phyloP scores from a whole-genome alignment of 1,140 invertebrate species.

The Lordiphosa mommai region DNA sequence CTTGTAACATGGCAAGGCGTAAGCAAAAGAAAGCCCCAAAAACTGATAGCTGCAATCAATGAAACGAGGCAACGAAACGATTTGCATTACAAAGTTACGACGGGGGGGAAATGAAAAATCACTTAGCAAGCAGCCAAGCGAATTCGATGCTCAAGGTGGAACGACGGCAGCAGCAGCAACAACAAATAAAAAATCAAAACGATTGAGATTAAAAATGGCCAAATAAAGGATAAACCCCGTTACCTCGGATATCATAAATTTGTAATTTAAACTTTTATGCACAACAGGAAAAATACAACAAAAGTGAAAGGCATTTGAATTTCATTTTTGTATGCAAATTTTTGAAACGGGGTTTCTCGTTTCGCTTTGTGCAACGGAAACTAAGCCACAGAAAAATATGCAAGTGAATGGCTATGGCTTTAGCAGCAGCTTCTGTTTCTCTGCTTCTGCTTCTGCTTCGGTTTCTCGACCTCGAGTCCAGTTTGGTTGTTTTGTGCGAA shows the following conservation, averaged over 20 bases:
- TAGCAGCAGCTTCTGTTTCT: slow-evolving; percentile 8
- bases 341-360: slow-evolving; percentile 56
- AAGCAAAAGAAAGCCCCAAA: slow-evolving; percentile 5
- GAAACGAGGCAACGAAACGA: slow-evolving; percentile 19
- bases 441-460: slow-evolving; percentile 38
- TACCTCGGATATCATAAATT: slow-evolving; percentile 7
- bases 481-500: slow-evolving; percentile 42
- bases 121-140: slow-evolving; percentile 30
- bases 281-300: neutral
- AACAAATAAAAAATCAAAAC: slow-evolving; percentile 18
- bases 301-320: slow-evolving; percentile 67
- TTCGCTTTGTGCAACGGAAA: slow-evolving; percentile 62
- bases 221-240: slow-evolving; percentile 4
- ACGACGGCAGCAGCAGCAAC: neutral
- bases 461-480: slow-evolving; percentile 21
- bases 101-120: slow-evolving; percentile 53
- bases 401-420: slow-evolving; percentile 55
- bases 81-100: slow-evolving; percentile 68
- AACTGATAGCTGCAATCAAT: slow-evolving; percentile 3
- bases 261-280: slow-evolving; percentile 5
- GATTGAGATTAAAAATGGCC: slow-evolving; percentile 37
- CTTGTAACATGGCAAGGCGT: slow-evolving; percentile 24
- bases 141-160: slow-evolving; percentile 25
- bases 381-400: slow-evolving; percentile 69
- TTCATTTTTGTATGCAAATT: slow-evolving; percentile 75